Conservation (phyloP, 2,113 vertebrate genomes). For the Probosciger aterrimus region DNA sequence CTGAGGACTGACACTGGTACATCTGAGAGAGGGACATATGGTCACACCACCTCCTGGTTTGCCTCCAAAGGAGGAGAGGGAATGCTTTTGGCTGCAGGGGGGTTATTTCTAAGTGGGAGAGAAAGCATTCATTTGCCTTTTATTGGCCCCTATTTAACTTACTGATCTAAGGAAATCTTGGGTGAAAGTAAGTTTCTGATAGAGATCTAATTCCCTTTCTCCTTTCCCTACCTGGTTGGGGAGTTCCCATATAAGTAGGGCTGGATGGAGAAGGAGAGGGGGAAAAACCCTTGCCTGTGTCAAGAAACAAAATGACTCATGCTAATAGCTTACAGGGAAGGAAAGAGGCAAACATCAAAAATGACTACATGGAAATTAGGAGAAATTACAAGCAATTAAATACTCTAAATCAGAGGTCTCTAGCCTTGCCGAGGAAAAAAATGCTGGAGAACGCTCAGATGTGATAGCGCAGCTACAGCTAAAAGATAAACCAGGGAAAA, state of each 20-base stretch:
- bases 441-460: not conserved
- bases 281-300: not conserved
- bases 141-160: not conserved
- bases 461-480: not conserved
- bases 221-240: not conserved
- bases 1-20: not conserved
- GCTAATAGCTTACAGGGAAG: not conserved
- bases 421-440: not conserved
- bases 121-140: not conserved
- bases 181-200: slow-evolving; percentile 3
- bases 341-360: not conserved
- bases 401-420: not conserved
- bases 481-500: not conserved
- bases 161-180: not conserved
- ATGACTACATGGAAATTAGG: not conserved
- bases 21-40: fast-evolving
- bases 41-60: not conserved
- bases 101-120: not conserved
- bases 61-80: not conserved
- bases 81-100: not conserved
- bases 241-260: not conserved
- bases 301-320: not conserved
- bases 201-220: slow-evolving; percentile 2
- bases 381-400: slow-evolving; percentile 3
- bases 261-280: not conserved